Conservation (phyloP, 2,888 invertebrate genomes). For the Parelbella ahira region DNA sequence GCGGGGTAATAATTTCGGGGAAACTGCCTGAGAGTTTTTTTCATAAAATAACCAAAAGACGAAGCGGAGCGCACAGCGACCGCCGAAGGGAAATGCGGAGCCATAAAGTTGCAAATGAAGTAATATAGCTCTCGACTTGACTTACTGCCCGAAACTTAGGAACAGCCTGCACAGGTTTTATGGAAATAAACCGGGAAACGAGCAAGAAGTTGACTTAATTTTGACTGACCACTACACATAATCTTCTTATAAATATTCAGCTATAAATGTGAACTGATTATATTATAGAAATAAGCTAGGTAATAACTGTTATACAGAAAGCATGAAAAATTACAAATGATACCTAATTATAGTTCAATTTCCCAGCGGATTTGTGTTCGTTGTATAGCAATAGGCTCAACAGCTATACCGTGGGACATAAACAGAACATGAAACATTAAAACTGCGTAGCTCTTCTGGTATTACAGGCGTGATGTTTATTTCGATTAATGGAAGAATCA, state of each 20-base stretch:
- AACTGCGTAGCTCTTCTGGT: no score
- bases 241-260: no score
- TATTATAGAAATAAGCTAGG: no score
- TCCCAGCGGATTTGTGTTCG: no score
- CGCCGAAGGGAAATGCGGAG: constrained; percentile 53
- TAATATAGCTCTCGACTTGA: constrained; percentile 59
- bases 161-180: constrained; percentile 26
- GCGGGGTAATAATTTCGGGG: constrained; percentile 59
- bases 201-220: constrained; percentile 8
- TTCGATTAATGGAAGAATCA: no score
- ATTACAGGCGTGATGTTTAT: no score
- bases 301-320: no score
- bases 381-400: no score
- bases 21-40: constrained; percentile 53
- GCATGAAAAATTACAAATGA: no score
- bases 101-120: constrained; percentile 77
- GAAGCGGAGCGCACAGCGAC: constrained; percentile 43
- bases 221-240: constrained; percentile 4
- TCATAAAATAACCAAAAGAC: constrained; percentile 51
- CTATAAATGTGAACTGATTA: no score
- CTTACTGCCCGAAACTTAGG: constrained; percentile 51
- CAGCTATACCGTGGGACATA: no score
- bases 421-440: no score
- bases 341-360: background rate
- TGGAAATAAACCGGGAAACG: constrained; percentile 11